Percentiles rank a stretch among this genome's conserved stretches.
Conservation (phyloP, 2,888 invertebrate genomes). For the Rhagonycha lutea region DNA sequence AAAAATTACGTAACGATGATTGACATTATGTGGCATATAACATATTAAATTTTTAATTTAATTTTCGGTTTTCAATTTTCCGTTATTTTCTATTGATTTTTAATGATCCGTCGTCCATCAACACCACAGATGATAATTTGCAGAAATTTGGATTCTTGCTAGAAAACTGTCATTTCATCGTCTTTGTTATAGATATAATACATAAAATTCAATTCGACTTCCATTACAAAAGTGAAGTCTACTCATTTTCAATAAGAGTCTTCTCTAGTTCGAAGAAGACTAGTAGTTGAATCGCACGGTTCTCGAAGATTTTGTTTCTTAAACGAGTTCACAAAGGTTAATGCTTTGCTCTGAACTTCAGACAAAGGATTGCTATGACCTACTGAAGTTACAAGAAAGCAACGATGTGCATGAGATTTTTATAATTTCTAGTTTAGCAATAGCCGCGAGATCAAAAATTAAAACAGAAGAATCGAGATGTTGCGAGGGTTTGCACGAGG, state of each 20-base stretch:
- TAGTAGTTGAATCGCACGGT: conserved; percentile 13
- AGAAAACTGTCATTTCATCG: not conserved
- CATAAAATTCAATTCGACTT: not conserved
- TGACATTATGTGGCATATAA: no score
- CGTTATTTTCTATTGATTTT: no score
- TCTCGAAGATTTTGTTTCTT: conserved; percentile 24
- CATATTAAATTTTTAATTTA: no score
- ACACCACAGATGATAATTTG: no score
- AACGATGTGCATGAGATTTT: conserved; percentile 30
- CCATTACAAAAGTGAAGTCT: not conserved
- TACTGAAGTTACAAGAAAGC: conserved; percentile 33
- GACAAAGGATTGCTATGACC: conserved; percentile 41
- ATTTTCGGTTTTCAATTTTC: no score
- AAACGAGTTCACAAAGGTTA: conserved; percentile 40
- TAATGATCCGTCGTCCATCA: no score
- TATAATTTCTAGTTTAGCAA: conserved; percentile 24
- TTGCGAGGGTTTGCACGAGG: not conserved
- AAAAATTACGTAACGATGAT: no score
- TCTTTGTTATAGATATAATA: not conserved
- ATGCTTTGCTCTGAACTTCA: conserved; percentile 46
- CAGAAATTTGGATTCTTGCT: not conserved
- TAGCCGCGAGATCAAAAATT: conserved; percentile 14
- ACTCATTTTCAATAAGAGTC: not conserved
- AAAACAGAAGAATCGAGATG: not conserved
- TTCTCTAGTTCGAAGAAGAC: conserved; percentile 7